Evolutionary conservation across 2,113 vertebrate genomes (phyloP).

Genomic region (Callospermophilus lateralis): DNA sequence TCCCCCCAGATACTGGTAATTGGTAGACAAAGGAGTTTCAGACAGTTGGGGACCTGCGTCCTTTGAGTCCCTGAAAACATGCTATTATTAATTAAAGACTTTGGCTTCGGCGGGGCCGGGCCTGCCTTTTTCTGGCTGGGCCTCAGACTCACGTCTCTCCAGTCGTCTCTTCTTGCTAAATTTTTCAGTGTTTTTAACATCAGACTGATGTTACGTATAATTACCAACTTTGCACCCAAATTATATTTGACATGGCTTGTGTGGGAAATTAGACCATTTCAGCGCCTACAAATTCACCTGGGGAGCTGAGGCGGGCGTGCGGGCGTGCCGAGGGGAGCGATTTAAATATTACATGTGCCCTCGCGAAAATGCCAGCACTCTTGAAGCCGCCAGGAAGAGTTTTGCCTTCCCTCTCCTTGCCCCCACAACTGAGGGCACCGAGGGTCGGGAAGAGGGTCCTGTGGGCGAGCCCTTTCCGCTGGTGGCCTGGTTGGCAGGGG

Average conservation of each 20-base stretch:
- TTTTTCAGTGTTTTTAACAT: conserved; percentile 99
- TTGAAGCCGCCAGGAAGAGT: conserved; percentile 96
- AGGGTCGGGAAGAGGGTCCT: conserved; percentile 81
- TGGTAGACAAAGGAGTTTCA: conserved; percentile 91
- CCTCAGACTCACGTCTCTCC: conserved; percentile 95
- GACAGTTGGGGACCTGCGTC: conserved; percentile 89
- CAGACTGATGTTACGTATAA: conserved; percentile 97
- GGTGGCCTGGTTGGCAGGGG: neutral
- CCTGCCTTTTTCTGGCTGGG: conserved; percentile 92
- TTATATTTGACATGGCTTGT: conserved; percentile 97
- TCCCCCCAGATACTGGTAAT: conserved; percentile 86
- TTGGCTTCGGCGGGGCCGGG: conserved; percentile 90
- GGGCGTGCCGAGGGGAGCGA: conserved; percentile 91
- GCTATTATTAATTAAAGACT: conserved; percentile 97
- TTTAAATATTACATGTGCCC: conserved; percentile 97
- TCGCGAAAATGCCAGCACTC: conserved; percentile 96
- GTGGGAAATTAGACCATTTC: conserved; percentile 96
- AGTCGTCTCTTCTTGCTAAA: conserved; percentile 97
- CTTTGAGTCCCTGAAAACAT: conserved; percentile 92
- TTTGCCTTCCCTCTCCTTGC: conserved; percentile 73
- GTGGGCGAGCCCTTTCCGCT: neutral
- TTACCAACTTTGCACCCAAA: conserved; percentile 98
- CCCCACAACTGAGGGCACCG: conserved; percentile 79
- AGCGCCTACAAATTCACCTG: conserved; percentile 94
- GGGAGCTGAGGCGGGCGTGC: conserved; percentile 90